These are phyloP conservation scores for Zaprionus davidi DNA, from an alignment of 1,140 invertebrate species.

Conservation along the genomic window DNA sequence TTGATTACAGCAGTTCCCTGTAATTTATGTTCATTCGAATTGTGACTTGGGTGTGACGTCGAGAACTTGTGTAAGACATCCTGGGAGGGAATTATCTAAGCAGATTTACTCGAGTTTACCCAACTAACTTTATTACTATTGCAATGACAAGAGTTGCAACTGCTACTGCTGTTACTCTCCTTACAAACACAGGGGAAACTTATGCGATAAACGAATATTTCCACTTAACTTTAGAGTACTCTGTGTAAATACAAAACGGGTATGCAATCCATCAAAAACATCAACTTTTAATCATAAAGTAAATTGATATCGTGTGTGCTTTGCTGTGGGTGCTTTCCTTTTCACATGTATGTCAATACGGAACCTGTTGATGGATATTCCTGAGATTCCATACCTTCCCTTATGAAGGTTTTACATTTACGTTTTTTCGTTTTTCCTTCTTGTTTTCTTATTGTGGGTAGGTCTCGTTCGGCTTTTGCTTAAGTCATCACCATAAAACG, in stretches of 20 bases:
- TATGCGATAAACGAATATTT: conserved; percentile 8
- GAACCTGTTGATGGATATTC: conserved; percentile 70
- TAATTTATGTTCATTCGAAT: conserved; percentile 65
- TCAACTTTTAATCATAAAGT: conserved; percentile 51
- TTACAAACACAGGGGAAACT: neutral
- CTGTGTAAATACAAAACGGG: conserved; percentile 15
- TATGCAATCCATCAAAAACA: conserved; percentile 48
- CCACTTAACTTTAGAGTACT: conserved; percentile 17
- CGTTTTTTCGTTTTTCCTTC: conserved; percentile 3
- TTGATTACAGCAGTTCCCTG: conserved; percentile 55
- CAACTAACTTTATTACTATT: conserved; percentile 9
- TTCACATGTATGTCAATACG: conserved; percentile 69
- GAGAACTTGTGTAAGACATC: conserved; percentile 5
- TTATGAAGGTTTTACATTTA: conserved; percentile 21
- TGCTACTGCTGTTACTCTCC: neutral
- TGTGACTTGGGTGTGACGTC: conserved; percentile 20
- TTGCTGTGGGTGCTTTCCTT: conserved; percentile 41
- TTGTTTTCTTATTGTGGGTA: conserved; percentile 5
- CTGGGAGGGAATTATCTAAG: conserved; percentile 45
- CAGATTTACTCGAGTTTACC: conserved; percentile 35
- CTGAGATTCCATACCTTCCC: conserved; percentile 52
- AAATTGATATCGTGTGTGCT: conserved; percentile 45
- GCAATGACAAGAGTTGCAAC: neutral
- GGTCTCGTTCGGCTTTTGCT: conserved; percentile 11
- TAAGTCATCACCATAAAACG: conserved; percentile 62